These are phyloP conservation scores for Drosophila aldrichi DNA, from an alignment of 2,888 invertebrate genomes.

Conservation along the genomic window DNA sequence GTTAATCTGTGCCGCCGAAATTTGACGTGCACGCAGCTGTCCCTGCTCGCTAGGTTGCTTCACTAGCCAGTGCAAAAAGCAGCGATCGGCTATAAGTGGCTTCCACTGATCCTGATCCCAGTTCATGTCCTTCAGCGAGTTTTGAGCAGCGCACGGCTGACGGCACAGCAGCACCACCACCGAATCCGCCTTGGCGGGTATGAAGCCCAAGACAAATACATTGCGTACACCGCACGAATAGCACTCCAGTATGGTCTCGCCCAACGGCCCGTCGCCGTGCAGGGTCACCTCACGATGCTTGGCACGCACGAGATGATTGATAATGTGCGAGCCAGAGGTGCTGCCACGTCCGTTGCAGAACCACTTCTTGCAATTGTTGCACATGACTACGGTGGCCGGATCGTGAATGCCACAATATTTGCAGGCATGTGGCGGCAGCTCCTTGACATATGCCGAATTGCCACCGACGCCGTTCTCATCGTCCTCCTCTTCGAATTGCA, in stretches of 20 bases:
- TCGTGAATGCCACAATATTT: slow-evolving; percentile 99
- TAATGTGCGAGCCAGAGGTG: slow-evolving; percentile 99
- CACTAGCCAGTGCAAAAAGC: slow-evolving; percentile 98
- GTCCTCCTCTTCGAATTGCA: slow-evolving; percentile 90
- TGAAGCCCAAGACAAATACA: slow-evolving; percentile 99
- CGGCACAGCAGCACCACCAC: slow-evolving; percentile 98
- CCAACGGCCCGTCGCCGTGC: slow-evolving; percentile 98
- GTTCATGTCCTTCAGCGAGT: slow-evolving; percentile 99
- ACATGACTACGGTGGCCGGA: slow-evolving; percentile 92
- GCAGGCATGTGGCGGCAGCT: slow-evolving; percentile 98
- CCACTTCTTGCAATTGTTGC: slow-evolving; percentile 99
- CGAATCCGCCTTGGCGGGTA: slow-evolving; percentile 99
- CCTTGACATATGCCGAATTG: slow-evolving; percentile 91
- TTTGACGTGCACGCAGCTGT: slow-evolving; percentile 97
- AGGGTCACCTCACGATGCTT: slow-evolving; percentile 99
- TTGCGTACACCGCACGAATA: slow-evolving; percentile 99
- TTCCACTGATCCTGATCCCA: slow-evolving; percentile 99
- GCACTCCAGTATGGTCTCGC: slow-evolving; percentile 98
- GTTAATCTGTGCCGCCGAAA: slow-evolving; percentile 98
- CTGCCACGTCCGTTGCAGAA: slow-evolving; percentile 99
- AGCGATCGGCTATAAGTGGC: slow-evolving; percentile 97
- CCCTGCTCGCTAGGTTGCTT: slow-evolving; percentile 99
- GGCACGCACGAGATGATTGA: slow-evolving; percentile 99
- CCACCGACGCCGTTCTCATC: slow-evolving; percentile 91
- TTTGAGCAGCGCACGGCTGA: slow-evolving; percentile 99